phyloP scores from a whole-genome alignment of 1,140 invertebrate species.

The Tetramorium parvispinum region DNA sequence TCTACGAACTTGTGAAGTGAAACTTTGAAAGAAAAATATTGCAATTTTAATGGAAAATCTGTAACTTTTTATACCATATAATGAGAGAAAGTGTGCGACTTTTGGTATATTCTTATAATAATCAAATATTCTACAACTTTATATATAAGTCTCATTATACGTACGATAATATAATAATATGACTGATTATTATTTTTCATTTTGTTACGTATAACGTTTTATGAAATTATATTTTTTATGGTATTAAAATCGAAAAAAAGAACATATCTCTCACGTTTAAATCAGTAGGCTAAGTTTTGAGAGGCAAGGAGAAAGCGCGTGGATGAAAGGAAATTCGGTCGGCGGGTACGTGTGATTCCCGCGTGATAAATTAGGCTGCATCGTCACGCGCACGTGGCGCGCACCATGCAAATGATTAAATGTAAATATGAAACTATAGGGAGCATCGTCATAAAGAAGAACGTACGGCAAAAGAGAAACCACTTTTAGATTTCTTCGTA shows the following conservation, averaged over 20 bases:
- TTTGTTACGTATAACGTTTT: background rate
- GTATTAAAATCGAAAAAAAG: background rate
- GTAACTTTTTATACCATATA: background rate
- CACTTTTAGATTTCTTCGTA: background rate
- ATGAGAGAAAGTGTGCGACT: constrained; percentile 26
- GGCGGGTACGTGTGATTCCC: constrained; percentile 35
- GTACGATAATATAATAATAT: background rate
- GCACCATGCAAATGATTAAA: constrained; percentile 56
- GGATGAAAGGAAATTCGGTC: constrained; percentile 55
- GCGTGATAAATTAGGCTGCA: constrained; percentile 46
- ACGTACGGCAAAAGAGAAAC: constrained; percentile 22
- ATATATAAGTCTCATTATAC: background rate
- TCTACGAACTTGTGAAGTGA: background rate
- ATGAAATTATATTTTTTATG: background rate
- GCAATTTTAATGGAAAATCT: background rate
- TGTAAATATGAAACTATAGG: constrained; percentile 44
- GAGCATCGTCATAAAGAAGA: constrained; percentile 20
- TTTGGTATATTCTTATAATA: background rate
- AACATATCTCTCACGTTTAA: background rate
- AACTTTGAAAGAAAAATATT: background rate
- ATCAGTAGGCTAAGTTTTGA: constrained; percentile 25
- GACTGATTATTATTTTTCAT: background rate
- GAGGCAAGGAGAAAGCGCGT: constrained; percentile 39
- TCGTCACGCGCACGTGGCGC: constrained; percentile 43
- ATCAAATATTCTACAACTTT: background rate